Conservation (phyloP, 2,888 invertebrate species). For the Steromphala cineraria region DNA sequence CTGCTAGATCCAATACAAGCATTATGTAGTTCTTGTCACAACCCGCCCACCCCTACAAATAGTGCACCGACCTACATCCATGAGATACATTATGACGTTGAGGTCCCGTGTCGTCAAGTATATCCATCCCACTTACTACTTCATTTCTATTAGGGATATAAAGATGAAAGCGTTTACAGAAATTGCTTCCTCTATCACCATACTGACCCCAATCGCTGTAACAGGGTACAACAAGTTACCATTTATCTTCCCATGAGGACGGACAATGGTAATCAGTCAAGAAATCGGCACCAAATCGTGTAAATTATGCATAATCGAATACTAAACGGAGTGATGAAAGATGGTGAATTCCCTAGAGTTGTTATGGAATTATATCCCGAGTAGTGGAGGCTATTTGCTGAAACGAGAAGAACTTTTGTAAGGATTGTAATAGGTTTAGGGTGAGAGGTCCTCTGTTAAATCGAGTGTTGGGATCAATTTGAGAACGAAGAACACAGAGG, state of each 20-base stretch:
- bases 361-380: not conserved
- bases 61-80: too few relatives aligned
- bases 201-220: not conserved
- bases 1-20: too few relatives aligned
- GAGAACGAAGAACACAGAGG: not conserved
- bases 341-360: not conserved
- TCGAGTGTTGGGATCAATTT: not conserved
- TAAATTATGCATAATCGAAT: constrained; percentile 3
- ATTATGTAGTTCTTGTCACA: too few relatives aligned
- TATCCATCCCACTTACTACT: too few relatives aligned
- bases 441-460: not conserved
- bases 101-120: too few relatives aligned
- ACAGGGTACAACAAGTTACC: not conserved
- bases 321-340: not conserved
- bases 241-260: not conserved
- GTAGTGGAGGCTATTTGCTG: not conserved
- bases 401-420: not conserved
- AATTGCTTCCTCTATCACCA: not conserved
- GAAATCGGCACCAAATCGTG: not conserved
- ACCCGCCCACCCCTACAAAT: too few relatives aligned
- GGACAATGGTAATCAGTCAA: not conserved
- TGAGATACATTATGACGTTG: too few relatives aligned
- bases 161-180: too few relatives aligned
- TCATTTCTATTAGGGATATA: too few relatives aligned
- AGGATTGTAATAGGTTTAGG: not conserved